Evolutionary conservation across 1,140 invertebrate species (phyloP), one percentile per base, ranked within the genome.

Genomic region (Drosophila nikananu): DNA sequence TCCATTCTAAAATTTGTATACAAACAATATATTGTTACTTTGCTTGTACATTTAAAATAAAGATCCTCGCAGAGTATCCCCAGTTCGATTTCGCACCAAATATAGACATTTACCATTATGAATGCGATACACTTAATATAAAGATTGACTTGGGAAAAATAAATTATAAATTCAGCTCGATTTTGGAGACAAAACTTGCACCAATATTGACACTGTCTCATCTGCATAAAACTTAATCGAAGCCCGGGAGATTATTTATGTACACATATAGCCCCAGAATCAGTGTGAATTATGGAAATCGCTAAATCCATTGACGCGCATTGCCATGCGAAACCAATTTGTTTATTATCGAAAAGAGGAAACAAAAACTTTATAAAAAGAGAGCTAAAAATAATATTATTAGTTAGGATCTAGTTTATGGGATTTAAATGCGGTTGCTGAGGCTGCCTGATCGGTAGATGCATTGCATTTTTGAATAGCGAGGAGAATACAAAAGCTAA

Each of bases 181-280:
- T 32, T 30, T 37, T 52, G 70, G 46, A 48, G 63, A 68, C 63
- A 55, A 73, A 63, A 59, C 55, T 66, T 58, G 72, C 61, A 59
- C 71, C 37, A 60, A 76, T 76, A 66, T 39, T 67, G 25, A 73
- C 67, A 57, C 32, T 35, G 46, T 60, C 77, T 59, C 32, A 79
- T 79, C 25, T 79, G 64, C 74, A 78, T 78, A 78, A 32, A 60
- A 54, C 27, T 61, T 42, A 78, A 70, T 42, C 66, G 57, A 58
- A 48, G 41, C 39, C 62, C 8, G 51, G 21, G 57, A 70, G 57
- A 78, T 78, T 70, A 75, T 64, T 78, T 70, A 75, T 64, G 57
- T 37, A 42, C 15, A 32, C 39, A 54, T 41, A 48, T 35, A 42
- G 60, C 30, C 74, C 57, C 75, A 70, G 61, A 78, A 77, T 78